phyloP scores from a whole-genome alignment of 2,113 vertebrate species.

The Entosphenus tridentatus region DNA sequence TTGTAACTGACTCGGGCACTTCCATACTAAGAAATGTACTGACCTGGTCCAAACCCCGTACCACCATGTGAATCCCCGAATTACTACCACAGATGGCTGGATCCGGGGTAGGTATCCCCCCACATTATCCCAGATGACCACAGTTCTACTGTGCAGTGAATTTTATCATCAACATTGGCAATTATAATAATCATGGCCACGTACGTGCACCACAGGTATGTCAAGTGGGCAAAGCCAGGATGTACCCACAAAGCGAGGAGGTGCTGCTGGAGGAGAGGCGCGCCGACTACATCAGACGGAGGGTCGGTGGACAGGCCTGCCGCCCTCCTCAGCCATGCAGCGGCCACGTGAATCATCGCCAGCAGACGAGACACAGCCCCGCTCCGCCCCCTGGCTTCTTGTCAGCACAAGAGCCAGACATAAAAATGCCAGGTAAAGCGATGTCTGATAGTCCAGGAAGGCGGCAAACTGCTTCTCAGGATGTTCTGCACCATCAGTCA shows the following conservation, averaged over 20 bases:
- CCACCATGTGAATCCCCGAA: background rate
- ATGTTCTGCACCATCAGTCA: too few species aligned
- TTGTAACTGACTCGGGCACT: too few species aligned
- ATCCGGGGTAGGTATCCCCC: background rate
- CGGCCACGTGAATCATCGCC: too few species aligned
- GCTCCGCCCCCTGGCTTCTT: too few species aligned
- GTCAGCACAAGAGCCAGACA: too few species aligned
- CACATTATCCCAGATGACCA: background rate
- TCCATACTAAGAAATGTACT: background rate
- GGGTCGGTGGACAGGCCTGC: background rate
- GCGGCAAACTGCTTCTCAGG: too few species aligned
- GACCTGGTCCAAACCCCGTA: background rate
- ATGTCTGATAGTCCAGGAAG: too few species aligned
- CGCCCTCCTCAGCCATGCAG: too few species aligned
- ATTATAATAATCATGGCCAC: background rate
- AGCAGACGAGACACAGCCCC: too few species aligned
- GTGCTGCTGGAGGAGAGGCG: slow-evolving; percentile 7
- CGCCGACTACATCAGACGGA: slow-evolving; percentile 3
- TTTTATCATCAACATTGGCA: background rate
- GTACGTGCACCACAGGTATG: slow-evolving; percentile 7
- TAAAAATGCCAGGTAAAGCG: too few species aligned
- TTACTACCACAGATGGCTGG: background rate
- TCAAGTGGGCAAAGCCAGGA: slow-evolving; percentile 8
- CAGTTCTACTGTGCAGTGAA: background rate
- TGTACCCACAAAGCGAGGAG: background rate